Evolutionary conservation across 2,113 vertebrate genomes (phyloP), one percentile per base, ranked within the genome.

Genomic region (Hassar affinis): DNA sequence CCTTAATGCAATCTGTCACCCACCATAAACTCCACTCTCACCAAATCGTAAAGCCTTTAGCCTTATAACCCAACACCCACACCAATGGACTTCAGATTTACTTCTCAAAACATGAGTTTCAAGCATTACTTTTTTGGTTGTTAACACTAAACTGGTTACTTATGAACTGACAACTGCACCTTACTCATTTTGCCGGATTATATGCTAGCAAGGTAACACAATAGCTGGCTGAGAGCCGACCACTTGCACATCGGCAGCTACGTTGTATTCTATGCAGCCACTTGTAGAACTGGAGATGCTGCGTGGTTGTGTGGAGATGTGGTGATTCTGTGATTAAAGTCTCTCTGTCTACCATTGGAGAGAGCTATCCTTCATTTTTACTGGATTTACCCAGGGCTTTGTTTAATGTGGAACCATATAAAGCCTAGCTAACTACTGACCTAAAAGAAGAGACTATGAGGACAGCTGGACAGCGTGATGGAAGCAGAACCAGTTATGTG

Each of bases 271-370:
- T 84, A 86, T 90, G 88, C 86, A 84, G 84, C 62, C 68, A 82
- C 82, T 78, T 87, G 79, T 87, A 79, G 57, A 83, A 72, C 74
- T 87, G 80, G 85, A 88, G 62, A 56, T 57, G 49, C 42, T 80
- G 82, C 78, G 82, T 88, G 90, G 89, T 61, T 88, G 90, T 93
- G 90, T 91, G 88, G 89, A 91, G 88, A 89, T 91, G 85, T 90
- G 90, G 89, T 85, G 90, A 85, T 89, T 71, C 82, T 84, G 72
- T 78, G 78, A 94, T 93, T 93, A 94, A 94, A 94, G 91, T 85
- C 88, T 85, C 88, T 93, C 92, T 93, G 92, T 92, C 91, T 93
- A 87, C 86, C 90, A 90, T 91, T 91, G 81, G 83, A 91, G 79
- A 49, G 71, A 18, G 30, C 83, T 45, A 84, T 80, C 45, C 83